Conservation (phyloP, 2,797 vertebrate species). For the Danio tinwini region DNA sequence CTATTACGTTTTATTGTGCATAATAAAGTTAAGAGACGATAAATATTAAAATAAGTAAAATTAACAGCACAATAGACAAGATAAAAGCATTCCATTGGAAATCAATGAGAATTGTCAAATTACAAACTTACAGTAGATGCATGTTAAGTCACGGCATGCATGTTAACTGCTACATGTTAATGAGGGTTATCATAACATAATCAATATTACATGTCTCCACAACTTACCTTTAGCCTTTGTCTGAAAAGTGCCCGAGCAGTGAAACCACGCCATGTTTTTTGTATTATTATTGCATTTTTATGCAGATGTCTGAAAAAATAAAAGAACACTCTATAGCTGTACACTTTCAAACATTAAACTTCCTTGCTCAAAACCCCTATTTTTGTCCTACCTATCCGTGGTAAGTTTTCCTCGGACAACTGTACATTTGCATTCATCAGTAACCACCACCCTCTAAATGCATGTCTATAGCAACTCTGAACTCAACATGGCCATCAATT, state of each 20-base stretch:
- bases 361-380: neutral
- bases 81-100: conserved; percentile 27
- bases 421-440: conserved; percentile 80
- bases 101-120: conserved; percentile 26
- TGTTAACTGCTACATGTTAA: conserved; percentile 81
- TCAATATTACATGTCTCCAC: conserved; percentile 70
- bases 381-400: conserved; percentile 25
- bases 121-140: conserved; percentile 32
- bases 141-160: conserved; percentile 67
- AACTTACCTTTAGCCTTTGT: conserved; percentile 88
- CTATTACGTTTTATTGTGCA: neutral
- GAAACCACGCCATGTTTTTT: conserved; percentile 92
- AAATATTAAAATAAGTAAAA: neutral
- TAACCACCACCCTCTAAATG: conserved; percentile 82
- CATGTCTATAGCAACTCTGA: conserved; percentile 74
- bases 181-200: conserved; percentile 79
- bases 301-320: conserved; percentile 81
- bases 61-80: neutral
- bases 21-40: neutral
- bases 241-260: conserved; percentile 82
- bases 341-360: neutral
- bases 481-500: conserved; percentile 81
- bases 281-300: conserved; percentile 82
- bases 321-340: neutral
- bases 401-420: conserved; percentile 28